A percentile compares a stretch with the other conserved stretches of the same genome.
Evolutionary conservation across 2,113 vertebrate species (phyloP).

Genomic region (Saccopteryx leptura): DNA sequence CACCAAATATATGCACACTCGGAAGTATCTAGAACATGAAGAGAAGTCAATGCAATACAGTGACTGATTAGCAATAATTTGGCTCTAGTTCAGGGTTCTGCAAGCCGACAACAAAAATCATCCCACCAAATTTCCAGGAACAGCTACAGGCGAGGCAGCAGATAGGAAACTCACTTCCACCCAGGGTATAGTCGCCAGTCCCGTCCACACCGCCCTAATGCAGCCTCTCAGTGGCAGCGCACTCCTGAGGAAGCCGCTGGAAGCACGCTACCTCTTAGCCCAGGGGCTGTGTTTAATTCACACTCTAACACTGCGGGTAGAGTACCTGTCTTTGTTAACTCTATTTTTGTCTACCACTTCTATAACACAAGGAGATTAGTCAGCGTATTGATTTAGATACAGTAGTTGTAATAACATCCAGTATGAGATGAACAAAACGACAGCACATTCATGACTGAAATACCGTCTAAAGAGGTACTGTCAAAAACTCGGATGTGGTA

Average conservation of each 20-base stretch:
- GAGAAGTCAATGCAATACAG: neutral
- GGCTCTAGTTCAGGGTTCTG: neutral
- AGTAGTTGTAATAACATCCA: neutral
- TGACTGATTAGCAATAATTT: neutral
- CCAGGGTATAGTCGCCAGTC: neutral
- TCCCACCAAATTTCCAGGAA: neutral
- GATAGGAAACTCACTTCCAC: fast-evolving
- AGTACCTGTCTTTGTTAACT: neutral
- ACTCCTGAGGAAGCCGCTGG: neutral
- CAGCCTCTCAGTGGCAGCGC: neutral
- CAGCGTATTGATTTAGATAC: neutral
- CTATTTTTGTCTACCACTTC: neutral
- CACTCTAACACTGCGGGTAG: neutral
- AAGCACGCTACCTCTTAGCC: neutral
- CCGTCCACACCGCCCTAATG: neutral
- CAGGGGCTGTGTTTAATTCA: neutral
- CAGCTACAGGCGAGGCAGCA: neutral
- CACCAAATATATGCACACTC: conserved; percentile 78
- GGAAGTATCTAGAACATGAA: conserved; percentile 79
- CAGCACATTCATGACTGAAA: neutral
- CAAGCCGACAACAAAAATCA: neutral
- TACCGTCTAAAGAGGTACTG: neutral
- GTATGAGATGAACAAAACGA: neutral
- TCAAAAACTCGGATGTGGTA: neutral
- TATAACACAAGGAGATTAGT: neutral